A percentile compares a stretch with the other conserved stretches of the same genome.
These are phyloP conservation scores for Cyclura pinguis DNA, from an alignment of 2,797 vertebrate species.

Conservation along the genomic window DNA sequence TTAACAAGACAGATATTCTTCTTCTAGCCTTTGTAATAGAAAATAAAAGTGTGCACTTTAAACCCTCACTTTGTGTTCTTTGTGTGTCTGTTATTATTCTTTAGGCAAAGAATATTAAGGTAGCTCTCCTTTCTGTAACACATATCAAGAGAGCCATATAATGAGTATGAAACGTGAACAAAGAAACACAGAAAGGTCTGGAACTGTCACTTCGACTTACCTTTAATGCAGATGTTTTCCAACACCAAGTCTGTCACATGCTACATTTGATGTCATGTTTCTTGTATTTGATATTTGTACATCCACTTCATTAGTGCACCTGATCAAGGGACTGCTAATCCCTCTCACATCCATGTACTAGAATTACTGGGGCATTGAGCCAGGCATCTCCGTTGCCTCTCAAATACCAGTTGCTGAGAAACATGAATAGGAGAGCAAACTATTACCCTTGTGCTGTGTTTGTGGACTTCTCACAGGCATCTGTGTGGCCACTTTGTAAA, in stretches of 20 bases:
- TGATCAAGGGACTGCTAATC: neutral
- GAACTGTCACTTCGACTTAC: neutral
- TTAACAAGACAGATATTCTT: slow-evolving; percentile 79
- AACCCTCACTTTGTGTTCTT: slow-evolving; percentile 65
- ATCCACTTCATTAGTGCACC: neutral
- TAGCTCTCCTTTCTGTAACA: neutral
- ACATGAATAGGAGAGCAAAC: neutral
- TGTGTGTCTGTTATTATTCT: slow-evolving; percentile 49
- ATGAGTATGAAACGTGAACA: neutral
- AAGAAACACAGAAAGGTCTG: neutral
- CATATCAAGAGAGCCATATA: neutral
- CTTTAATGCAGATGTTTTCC: neutral
- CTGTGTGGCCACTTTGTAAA: neutral
- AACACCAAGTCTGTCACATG: neutral
- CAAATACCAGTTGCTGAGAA: neutral
- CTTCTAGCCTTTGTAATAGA: slow-evolving; percentile 83
- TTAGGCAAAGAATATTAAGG: neutral
- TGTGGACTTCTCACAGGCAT: neutral
- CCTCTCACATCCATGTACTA: neutral
- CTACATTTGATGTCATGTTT: neutral
- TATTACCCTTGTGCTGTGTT: neutral
- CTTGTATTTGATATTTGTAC: neutral
- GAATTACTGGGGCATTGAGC: neutral
- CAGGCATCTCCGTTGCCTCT: neutral
- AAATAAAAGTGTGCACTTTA: slow-evolving; percentile 82